Conservation (phyloP, 2,888 invertebrate species). For the Anorthoa munda region DNA sequence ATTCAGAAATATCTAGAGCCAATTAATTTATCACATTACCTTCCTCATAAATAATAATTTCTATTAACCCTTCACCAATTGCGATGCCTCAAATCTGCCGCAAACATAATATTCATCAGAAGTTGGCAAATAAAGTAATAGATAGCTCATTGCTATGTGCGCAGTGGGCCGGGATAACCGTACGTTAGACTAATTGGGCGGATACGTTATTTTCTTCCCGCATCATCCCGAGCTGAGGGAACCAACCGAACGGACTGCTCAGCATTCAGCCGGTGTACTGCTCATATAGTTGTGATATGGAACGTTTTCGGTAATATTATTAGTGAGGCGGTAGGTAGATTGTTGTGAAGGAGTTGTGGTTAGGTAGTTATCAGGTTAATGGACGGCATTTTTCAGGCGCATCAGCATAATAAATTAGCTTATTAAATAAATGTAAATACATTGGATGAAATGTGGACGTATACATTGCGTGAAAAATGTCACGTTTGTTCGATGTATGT, state of each 20-base stretch:
- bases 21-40: neutral
- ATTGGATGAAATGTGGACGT: neutral
- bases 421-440: no score
- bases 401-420: no score
- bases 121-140: slow-evolving; percentile 48
- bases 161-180: slow-evolving; percentile 54
- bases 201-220: slow-evolving; percentile 64
- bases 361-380: neutral
- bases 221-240: slow-evolving; percentile 28
- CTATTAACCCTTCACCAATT: neutral
- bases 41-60: neutral
- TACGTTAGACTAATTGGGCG: slow-evolving; percentile 70
- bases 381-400: neutral
- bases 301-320: slow-evolving; percentile 52
- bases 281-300: slow-evolving; percentile 60
- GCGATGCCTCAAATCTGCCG: slow-evolving; percentile 5
- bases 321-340: slow-evolving; percentile 33
- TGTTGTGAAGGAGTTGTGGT: slow-evolving; percentile 6
- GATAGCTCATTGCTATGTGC: slow-evolving; percentile 65
- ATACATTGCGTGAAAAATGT: neutral
- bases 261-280: slow-evolving; percentile 47
- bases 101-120: slow-evolving; percentile 51
- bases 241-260: slow-evolving; percentile 29
- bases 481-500: neutral
- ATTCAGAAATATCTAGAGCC: neutral